phyloP scores from a whole-genome alignment of 2,888 invertebrate species.

The Perithous albicinctus region DNA sequence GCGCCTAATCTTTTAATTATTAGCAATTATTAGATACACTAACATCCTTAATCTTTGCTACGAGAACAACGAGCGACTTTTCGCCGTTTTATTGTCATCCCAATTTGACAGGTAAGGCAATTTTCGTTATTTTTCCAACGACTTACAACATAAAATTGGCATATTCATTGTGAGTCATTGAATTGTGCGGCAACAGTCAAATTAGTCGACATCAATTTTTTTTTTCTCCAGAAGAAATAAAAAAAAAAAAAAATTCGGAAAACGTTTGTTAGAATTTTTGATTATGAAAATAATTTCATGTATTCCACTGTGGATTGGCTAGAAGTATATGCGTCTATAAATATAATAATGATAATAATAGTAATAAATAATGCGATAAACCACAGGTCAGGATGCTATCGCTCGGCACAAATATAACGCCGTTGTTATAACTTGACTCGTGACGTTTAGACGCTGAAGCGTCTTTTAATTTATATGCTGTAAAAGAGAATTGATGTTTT shows the following conservation, averaged over 20 bases:
- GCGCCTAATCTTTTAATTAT: not conserved
- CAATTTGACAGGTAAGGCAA: not conserved
- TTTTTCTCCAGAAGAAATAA: not conserved
- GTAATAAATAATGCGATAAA: constrained; percentile 11
- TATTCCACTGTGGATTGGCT: not conserved
- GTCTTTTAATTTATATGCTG: too few species aligned
- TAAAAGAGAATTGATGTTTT: constrained; percentile 30
- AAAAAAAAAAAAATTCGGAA: not conserved
- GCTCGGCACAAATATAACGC: constrained; percentile 1
- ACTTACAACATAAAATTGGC: not conserved
- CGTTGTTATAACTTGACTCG: not conserved
- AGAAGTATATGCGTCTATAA: not conserved
- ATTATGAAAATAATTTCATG: not conserved
- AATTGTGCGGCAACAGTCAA: not conserved
- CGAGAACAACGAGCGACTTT: not conserved
- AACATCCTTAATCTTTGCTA: not conserved
- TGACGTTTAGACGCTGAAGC: too few species aligned
- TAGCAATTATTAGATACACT: not conserved
- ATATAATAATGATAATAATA: constrained; percentile 1
- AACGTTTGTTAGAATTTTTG: not conserved
- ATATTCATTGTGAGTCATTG: not conserved
- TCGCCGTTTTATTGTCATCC: not conserved
- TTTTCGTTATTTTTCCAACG: not conserved
- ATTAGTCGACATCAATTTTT: not conserved
- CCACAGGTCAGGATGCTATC: constrained; percentile 9